Percentiles rank a stretch among this genome's conserved stretches.
Conservation (phyloP, 2,113 vertebrate genomes). For the Oceanodroma tethys region DNA sequence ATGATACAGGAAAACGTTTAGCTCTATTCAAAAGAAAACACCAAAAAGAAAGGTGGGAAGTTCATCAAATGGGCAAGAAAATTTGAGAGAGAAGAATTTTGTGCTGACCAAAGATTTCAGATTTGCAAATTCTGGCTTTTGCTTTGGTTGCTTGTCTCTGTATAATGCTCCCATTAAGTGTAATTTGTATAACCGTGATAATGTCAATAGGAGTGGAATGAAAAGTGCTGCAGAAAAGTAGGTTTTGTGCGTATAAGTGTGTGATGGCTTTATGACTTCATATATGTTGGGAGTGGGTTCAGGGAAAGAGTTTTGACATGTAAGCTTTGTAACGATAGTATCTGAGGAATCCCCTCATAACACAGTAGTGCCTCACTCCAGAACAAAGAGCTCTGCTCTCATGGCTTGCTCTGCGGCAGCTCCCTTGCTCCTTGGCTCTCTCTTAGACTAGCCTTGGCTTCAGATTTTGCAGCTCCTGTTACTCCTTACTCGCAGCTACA, state of each 20-base stretch:
- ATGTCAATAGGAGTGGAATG: neutral
- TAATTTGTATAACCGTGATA: neutral
- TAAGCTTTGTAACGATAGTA: fast-evolving
- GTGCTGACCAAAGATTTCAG: neutral
- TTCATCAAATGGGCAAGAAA: neutral
- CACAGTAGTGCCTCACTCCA: neutral
- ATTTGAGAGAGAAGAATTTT: neutral
- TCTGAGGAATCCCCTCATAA: neutral
- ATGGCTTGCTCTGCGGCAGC: neutral
- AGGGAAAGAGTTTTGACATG: neutral
- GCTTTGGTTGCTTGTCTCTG: neutral
- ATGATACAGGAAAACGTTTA: neutral
- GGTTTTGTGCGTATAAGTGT: neutral
- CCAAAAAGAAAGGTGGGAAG: neutral
- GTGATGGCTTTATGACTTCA: neutral
- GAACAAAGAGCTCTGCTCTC: neutral
- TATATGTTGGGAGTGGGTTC: neutral
- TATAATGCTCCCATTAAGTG: neutral
- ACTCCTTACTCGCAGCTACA: fast-evolving
- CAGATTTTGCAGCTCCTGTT: neutral
- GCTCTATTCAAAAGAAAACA: neutral
- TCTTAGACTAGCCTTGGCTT: neutral
- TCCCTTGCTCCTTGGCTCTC: neutral
- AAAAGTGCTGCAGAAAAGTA: neutral
- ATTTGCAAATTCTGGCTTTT: neutral